Evolutionary conservation across 2,888 invertebrate genomes (phyloP).

Genomic region (Nemotelus nigrinus): DNA sequence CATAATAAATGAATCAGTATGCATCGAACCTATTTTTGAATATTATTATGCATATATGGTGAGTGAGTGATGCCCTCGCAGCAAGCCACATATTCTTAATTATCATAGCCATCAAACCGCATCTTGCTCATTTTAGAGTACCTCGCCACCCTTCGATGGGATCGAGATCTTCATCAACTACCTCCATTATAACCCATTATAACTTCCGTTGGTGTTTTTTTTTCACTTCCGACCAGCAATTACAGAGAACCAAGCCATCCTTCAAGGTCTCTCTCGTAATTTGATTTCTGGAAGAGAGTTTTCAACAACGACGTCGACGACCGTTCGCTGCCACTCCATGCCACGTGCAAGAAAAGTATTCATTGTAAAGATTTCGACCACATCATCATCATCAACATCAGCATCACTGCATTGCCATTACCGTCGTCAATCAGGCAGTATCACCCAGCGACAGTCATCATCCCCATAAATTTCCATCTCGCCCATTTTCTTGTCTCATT

Average conservation of each 20-base stretch:
- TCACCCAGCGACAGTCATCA: conserved; percentile 33
- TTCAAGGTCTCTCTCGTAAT: neutral
- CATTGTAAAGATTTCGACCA: conserved; percentile 45
- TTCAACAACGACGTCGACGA: neutral
- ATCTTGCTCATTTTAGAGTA: conserved; percentile 35
- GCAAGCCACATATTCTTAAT: conserved; percentile 45
- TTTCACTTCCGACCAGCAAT: conserved; percentile 7
- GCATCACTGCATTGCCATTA: conserved; percentile 38
- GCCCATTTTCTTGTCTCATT: neutral
- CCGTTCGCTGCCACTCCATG: conserved; percentile 41
- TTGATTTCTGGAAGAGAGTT: conserved; percentile 31
- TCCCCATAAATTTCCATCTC: neutral
- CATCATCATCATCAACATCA: conserved; percentile 48
- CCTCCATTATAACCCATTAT: conserved; percentile 39
- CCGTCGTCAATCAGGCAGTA: conserved; percentile 28
- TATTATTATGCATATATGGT: too few species aligned
- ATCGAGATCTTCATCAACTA: neutral
- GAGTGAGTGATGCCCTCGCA: conserved; percentile 48
- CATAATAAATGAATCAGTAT: too few species aligned
- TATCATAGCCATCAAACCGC: conserved; percentile 46
- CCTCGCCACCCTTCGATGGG: conserved; percentile 9
- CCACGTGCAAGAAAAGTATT: conserved; percentile 47
- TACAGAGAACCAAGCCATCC: conserved; percentile 18
- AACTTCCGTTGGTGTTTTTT: conserved; percentile 1
- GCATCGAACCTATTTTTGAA: too few species aligned